These are phyloP conservation scores for Steinernema scapterisci DNA, from an alignment of 2,888 invertebrate species.

Conservation along the genomic window DNA sequence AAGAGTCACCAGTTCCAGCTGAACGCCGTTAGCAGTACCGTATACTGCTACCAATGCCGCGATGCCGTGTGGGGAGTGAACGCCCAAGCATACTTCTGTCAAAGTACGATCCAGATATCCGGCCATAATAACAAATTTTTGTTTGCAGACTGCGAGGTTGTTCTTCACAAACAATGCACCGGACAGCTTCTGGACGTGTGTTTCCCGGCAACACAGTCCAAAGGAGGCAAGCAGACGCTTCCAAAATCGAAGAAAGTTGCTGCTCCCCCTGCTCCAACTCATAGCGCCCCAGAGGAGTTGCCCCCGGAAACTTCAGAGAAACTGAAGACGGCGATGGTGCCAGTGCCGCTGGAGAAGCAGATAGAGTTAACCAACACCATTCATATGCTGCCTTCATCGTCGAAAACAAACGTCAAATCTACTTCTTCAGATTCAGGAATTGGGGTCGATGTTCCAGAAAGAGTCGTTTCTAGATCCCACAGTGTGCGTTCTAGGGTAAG, in stretches of 20 bases:
- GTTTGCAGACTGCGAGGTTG: constrained; percentile 80
- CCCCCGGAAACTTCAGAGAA: background rate
- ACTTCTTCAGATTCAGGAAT: constrained; percentile 65
- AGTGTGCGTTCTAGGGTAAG: constrained; percentile 35
- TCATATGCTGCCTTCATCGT: constrained; percentile 8
- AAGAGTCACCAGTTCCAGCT: constrained; percentile 88
- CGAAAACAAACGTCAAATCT: constrained; percentile 47
- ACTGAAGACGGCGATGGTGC: background rate
- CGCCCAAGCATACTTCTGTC: constrained; percentile 93
- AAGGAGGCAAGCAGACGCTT: constrained; percentile 16
- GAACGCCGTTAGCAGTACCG: constrained; percentile 85
- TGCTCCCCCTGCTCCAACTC: background rate
- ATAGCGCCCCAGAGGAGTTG: constrained; percentile 2
- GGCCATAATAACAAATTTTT: constrained; percentile 19
- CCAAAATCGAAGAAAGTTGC: background rate
- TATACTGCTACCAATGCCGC: constrained; percentile 90
- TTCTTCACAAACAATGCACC: constrained; percentile 83
- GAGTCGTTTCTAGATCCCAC: constrained; percentile 34
- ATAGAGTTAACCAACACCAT: background rate
- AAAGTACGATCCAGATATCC: constrained; percentile 73
- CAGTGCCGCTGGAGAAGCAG: background rate
- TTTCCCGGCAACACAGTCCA: constrained; percentile 70
- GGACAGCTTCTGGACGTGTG: constrained; percentile 77
- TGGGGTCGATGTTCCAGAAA: constrained; percentile 50
- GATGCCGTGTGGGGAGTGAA: constrained; percentile 91